Percentiles rank a stretch among this genome's conserved stretches.
phyloP scores from a whole-genome alignment of 2,113 vertebrate species.

The Zosterops pallidus region DNA sequence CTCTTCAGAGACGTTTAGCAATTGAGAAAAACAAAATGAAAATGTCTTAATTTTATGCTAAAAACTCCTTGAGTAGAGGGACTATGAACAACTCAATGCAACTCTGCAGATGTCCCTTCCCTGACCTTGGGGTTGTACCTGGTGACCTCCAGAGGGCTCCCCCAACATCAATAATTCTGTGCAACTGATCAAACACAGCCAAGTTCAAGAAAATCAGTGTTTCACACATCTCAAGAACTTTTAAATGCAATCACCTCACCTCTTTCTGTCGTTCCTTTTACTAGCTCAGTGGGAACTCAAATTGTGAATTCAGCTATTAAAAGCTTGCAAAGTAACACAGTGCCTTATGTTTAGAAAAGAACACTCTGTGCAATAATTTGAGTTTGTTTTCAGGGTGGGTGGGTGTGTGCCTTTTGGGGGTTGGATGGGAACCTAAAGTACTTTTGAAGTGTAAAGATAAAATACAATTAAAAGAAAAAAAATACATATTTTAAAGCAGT shows the following conservation, averaged over 20 bases:
- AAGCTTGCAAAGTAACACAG: neutral
- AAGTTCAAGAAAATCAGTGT: neutral
- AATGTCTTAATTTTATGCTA: neutral
- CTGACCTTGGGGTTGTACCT: neutral
- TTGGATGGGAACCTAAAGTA: neutral
- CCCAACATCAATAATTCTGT: neutral
- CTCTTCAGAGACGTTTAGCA: neutral
- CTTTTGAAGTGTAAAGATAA: neutral
- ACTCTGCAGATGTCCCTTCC: neutral
- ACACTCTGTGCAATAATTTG: neutral
- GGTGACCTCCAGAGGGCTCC: neutral
- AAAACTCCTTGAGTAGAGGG: neutral
- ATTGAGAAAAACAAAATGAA: neutral
- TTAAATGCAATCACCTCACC: neutral
- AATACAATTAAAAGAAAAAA: neutral
- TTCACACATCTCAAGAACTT: neutral
- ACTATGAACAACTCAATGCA: neutral
- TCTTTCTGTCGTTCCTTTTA: neutral
- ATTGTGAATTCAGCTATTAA: neutral
- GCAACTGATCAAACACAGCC: neutral
- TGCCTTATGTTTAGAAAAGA: neutral
- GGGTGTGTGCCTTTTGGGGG: neutral
- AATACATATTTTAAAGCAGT: neutral
- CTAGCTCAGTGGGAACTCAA: neutral
- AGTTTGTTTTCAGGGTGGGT: fast-evolving